These are phyloP conservation scores for Beris chalybata DNA, from an alignment of 2,888 invertebrate genomes.

Conservation along the genomic window DNA sequence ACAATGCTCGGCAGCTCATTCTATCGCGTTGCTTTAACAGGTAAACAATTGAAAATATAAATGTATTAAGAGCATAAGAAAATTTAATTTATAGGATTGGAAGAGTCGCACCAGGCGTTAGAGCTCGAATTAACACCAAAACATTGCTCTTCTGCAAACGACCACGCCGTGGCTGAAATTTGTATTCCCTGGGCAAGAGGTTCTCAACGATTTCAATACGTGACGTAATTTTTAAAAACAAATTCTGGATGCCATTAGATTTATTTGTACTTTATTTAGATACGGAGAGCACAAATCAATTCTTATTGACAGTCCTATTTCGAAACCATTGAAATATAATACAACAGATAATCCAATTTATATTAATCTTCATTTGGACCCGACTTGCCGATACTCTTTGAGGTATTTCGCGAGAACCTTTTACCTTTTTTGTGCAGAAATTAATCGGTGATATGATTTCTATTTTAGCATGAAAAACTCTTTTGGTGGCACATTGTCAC, in stretches of 20 bases:
- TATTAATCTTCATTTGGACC: conserved; percentile 68
- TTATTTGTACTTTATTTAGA: conserved; percentile 25
- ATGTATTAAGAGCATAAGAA: not conserved
- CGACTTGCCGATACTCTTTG: conserved; percentile 69
- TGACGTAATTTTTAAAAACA: conserved; percentile 58
- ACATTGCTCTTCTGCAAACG: conserved; percentile 54
- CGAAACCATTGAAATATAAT: conserved; percentile 58
- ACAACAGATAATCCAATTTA: conserved; percentile 56
- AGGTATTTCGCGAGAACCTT: conserved; percentile 57
- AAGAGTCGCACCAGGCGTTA: conserved; percentile 64
- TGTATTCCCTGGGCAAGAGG: conserved; percentile 69
- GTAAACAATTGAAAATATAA: conserved; percentile 34
- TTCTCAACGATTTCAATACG: conserved; percentile 63
- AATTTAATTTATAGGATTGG: conserved; percentile 51
- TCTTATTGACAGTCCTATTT: conserved; percentile 62
- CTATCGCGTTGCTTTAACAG: conserved; percentile 64
- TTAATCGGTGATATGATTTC: conserved; percentile 5
- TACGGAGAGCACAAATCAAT: conserved; percentile 58
- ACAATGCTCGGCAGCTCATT: conserved; percentile 63
- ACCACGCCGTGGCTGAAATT: conserved; percentile 65
- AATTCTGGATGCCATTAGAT: not conserved
- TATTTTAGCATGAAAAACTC: conserved; percentile 56
- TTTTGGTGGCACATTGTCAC: conserved; percentile 63
- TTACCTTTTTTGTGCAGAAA: not conserved
- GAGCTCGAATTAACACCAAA: conserved; percentile 63